phyloP scores from a whole-genome alignment of 2,797 vertebrate species.

The Hydrocynus forskahlii region DNA sequence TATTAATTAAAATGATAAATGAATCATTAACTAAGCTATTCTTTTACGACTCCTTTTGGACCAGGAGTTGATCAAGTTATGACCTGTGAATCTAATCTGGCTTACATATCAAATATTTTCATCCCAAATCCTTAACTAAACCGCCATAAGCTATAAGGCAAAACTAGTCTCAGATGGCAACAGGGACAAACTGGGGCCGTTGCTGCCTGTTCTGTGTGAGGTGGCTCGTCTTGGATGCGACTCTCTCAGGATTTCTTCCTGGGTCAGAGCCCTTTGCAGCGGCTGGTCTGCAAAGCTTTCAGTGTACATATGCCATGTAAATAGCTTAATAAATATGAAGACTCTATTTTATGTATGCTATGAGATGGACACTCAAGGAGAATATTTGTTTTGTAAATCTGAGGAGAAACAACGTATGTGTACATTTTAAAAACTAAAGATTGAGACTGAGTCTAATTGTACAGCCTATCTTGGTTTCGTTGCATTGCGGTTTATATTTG shows the following conservation, averaged over 20 bases:
- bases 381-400: conserved; percentile 72
- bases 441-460: conserved; percentile 55
- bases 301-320: conserved; percentile 77
- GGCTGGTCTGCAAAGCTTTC: conserved; percentile 59
- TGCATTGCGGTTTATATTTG: conserved; percentile 53
- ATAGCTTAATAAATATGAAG: conserved; percentile 77
- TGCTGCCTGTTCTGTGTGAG: conserved; percentile 6
- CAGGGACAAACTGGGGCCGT: conserved; percentile 28
- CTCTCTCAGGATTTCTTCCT: conserved; percentile 73
- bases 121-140: conserved; percentile 15
- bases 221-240: conserved; percentile 59
- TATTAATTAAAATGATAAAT: background rate
- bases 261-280: conserved; percentile 63
- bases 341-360: conserved; percentile 81
- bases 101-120: conserved; percentile 5
- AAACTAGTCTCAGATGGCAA: conserved; percentile 32
- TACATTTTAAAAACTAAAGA: conserved; percentile 61
- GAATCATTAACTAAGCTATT: background rate
- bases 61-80: background rate
- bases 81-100: conserved; percentile 5
- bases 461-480: conserved; percentile 52
- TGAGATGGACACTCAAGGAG: conserved; percentile 71
- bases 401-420: conserved; percentile 59
- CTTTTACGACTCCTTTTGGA: conserved; percentile 1
- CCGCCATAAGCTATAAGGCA: conserved; percentile 47